Conservation (phyloP, 2,888 invertebrate species). For the Serrognathus titanus region DNA sequence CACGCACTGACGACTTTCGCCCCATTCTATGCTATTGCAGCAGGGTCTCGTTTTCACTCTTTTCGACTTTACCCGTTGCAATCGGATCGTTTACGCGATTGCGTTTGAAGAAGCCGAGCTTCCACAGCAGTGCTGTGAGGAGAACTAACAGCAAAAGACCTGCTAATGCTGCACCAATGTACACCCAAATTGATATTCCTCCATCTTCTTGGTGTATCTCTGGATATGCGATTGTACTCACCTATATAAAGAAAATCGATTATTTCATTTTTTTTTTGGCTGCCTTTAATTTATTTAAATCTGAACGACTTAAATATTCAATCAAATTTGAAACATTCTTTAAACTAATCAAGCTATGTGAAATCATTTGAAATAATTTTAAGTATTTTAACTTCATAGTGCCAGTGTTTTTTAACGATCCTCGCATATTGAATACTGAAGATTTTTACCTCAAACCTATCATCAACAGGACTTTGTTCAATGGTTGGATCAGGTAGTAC, state of each 20-base stretch:
- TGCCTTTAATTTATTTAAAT: no score
- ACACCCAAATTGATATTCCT: conserved; percentile 80
- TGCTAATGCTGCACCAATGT: conserved; percentile 76
- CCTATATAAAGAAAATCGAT: conserved; percentile 52
- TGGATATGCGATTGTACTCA: conserved; percentile 80
- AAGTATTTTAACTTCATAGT: neutral
- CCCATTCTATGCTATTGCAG: neutral
- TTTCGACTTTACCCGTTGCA: conserved; percentile 59
- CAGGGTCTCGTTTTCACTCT: conserved; percentile 35
- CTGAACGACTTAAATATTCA: no score
- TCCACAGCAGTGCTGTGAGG: conserved; percentile 78
- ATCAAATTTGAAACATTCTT: neutral
- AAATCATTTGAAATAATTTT: no score
- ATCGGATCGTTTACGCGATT: conserved; percentile 77
- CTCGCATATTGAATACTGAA: neutral
- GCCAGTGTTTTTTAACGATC: neutral
- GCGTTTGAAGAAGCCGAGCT: conserved; percentile 86
- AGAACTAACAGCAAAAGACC: conserved; percentile 80
- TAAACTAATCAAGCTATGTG: no score
- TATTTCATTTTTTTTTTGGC: neutral
- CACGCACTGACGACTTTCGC: no score
- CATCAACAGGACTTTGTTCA: conserved; percentile 60
- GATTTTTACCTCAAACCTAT: conserved; percentile 10
- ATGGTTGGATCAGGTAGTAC: conserved; percentile 65
- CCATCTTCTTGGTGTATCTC: conserved; percentile 73